Conservation (phyloP, 2,797 vertebrate species). For the Melanotaenia parkinsoni region DNA sequence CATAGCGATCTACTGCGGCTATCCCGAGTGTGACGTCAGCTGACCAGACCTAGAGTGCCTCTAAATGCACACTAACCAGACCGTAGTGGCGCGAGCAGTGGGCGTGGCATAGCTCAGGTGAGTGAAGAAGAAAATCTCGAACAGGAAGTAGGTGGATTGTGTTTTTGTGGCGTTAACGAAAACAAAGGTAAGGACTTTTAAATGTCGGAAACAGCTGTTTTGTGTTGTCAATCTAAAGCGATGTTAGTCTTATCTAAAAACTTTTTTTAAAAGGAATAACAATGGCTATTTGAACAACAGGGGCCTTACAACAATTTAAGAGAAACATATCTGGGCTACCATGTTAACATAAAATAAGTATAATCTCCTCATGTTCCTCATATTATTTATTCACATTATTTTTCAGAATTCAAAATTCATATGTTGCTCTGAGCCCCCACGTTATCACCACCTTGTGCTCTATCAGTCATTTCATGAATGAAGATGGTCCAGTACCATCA, state of each 20-base stretch:
- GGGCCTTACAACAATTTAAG: neutral
- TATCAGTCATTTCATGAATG: neutral
- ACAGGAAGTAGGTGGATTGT: constrained; percentile 46
- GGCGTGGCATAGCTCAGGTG: constrained; percentile 72
- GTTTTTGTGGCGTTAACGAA: neutral
- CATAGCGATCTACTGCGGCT: no score
- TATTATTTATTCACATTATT: no score
- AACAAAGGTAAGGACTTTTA: neutral
- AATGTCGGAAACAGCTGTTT: constrained; percentile 42
- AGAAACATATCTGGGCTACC: neutral
- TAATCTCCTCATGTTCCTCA: neutral
- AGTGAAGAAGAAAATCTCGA: constrained; percentile 4
- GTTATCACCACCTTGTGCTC: neutral
- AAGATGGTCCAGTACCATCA: neutral
- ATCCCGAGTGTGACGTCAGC: no score
- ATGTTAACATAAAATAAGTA: neutral
- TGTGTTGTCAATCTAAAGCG: neutral
- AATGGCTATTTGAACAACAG: neutral
- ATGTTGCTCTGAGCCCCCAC: neutral
- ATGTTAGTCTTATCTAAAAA: neutral
- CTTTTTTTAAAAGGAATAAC: no score
- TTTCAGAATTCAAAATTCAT: neutral
- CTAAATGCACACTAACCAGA: no score
- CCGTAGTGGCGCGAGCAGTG: constrained; percentile 10
- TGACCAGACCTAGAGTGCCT: no score